A percentile compares a stretch with the other conserved stretches of the same genome.
These are phyloP conservation scores for Pseudorhiza aurosa DNA, from an alignment of 30 jellyfish, hydroid and myxozoan genomes.

Conservation along the genomic window DNA sequence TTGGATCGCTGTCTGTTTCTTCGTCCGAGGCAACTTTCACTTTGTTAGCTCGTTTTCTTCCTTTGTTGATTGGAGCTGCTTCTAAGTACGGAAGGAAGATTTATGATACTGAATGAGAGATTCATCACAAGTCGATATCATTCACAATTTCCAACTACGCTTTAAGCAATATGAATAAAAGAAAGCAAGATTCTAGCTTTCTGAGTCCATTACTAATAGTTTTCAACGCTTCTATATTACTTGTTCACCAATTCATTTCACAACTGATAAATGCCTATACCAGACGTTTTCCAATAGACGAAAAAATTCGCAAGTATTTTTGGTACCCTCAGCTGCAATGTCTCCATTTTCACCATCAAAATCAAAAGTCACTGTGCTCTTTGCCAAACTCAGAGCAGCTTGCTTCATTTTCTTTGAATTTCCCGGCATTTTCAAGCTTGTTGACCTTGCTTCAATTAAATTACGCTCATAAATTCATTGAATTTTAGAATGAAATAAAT, in stretches of 20 bases:
- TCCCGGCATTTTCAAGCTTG: constrained; percentile 48
- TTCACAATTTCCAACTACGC: no score
- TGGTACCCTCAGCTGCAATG: constrained; percentile 22
- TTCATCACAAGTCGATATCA: no score
- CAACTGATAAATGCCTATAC: no score
- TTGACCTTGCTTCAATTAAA: background rate
- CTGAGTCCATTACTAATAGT: no score
- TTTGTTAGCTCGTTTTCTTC: constrained; percentile 29
- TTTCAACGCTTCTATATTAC: no score
- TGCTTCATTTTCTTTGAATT: constrained; percentile 50
- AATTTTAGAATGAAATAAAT: no score
- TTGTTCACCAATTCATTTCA: no score
- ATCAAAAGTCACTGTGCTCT: constrained; percentile 10
- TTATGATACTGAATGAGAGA: no score
- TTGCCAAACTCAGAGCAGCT: background rate
- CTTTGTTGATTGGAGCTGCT: constrained; percentile 55
- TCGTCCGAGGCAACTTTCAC: constrained; percentile 35
- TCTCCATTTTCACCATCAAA: constrained; percentile 26
- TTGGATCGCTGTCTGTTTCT: constrained; percentile 56
- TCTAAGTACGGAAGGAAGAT: background rate
- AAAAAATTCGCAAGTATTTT: no score
- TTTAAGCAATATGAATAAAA: no score
- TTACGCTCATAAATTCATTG: background rate
- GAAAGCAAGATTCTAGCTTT: no score
- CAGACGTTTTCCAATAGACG: no score